Evolutionary conservation across 30 jellyfish, hydroid and myxozoan genomes (phyloP), one percentile per base, ranked within the genome.

Genomic region (Aurelia coerulea): DNA sequence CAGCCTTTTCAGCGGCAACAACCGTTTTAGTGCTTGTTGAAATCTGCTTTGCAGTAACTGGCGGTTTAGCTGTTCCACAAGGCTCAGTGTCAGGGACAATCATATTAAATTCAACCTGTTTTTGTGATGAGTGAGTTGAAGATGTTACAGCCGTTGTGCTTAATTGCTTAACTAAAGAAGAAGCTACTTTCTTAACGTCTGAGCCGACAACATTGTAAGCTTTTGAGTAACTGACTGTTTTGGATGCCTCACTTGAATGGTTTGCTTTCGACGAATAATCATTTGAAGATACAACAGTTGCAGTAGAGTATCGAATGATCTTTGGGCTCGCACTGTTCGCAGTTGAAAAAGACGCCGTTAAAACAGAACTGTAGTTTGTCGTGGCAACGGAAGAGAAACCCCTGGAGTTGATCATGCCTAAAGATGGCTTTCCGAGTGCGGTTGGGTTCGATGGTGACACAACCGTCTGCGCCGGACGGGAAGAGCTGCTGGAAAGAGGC

Each of bases 371-470:
- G 17, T 23, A n/a, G 67, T 33, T 66, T 52, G 62, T 39, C 1
- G 83, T 6, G 17, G 83, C 13, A 10, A 49, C 69, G 10, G 93
- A 88, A 10, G 82, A 53, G 51, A 41, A 56, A 9, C 87, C 88
- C 29, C 70, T 74, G 18, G 88, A 41, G 53, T 62, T 74, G 16
- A 74, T 31, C 23, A 83, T 10, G 1, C 92, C 87, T 4, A 65
- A n/a, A 56, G 93, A 84, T 49, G 93, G 93, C 83, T 53, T 73
- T 9, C 51, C 68, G 31, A 54, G 29, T 18, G 82, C 76, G 17
- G 68, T 62, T 0, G 54, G 15, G 62, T 18, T 83, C 3, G 92
- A 83, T 4, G 93, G 87, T 4, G 93, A 72, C 29, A 72, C 85
- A 42, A 32, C 78, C 9, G 93, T 84, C 33, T 84, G 88, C 2